Conservation (phyloP, 2,797 vertebrate genomes). For the Acrossocheilus fasciatus region DNA sequence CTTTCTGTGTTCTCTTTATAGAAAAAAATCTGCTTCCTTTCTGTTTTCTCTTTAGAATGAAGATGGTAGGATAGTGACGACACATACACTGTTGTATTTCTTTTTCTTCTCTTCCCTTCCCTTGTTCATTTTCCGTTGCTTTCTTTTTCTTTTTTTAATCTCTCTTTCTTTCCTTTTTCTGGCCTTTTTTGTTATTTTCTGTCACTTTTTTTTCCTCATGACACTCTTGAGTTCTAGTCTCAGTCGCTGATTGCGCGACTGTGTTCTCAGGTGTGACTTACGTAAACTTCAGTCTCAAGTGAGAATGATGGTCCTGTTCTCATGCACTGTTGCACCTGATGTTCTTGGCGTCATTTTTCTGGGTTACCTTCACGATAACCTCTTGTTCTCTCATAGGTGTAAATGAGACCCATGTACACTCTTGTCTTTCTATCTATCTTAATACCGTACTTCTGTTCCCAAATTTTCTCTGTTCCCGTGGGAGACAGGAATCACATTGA, state of each 20-base stretch:
- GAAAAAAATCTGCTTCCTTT: not conserved
- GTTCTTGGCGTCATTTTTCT: not conserved
- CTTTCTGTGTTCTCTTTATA: not conserved
- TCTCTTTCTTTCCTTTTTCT: slow-evolving; percentile 1
- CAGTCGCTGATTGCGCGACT: not conserved
- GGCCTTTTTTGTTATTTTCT: not conserved
- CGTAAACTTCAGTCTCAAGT: slow-evolving; percentile 9
- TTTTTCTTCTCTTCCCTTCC: not conserved
- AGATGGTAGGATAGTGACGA: not conserved
- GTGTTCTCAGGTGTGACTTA: slow-evolving; percentile 5
- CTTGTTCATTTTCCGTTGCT: not conserved
- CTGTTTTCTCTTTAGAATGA: not conserved
- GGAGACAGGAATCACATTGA: slow-evolving; percentile 46
- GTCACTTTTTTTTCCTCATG: not conserved
- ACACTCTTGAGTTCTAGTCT: not conserved
- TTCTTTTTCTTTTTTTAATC: not conserved
- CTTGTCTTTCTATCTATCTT: slow-evolving; percentile 51
- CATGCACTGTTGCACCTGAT: not conserved
- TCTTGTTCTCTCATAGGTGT: slow-evolving; percentile 43
- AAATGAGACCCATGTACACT: slow-evolving; percentile 34
- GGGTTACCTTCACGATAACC: slow-evolving; percentile 24
- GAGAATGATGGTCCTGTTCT: slow-evolving; percentile 18
- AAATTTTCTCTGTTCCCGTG: slow-evolving; percentile 61
- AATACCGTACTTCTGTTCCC: slow-evolving; percentile 55
- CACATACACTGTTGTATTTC: not conserved